Conservation (phyloP, 2,888 invertebrate genomes). For the Trachelus tabidus region DNA sequence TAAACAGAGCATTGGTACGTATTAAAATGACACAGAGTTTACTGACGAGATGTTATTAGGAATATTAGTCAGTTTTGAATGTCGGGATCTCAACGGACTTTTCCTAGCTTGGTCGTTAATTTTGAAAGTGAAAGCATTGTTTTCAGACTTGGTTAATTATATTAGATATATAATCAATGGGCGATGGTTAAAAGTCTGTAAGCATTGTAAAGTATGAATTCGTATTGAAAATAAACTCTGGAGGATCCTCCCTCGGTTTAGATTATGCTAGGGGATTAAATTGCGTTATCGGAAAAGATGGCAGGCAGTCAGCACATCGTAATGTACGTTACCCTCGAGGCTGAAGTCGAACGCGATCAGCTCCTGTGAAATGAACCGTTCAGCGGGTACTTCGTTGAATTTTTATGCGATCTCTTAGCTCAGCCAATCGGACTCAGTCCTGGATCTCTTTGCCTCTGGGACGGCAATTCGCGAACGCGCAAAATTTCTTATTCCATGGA, state of each 20-base stretch:
- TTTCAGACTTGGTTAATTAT: not conserved
- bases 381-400: slow-evolving; percentile 28
- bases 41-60: not conserved
- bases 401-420: slow-evolving; percentile 26
- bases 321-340: slow-evolving; percentile 33
- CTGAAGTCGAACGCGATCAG: slow-evolving; percentile 30
- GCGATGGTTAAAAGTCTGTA: not conserved
- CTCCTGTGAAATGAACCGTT: slow-evolving; percentile 32
- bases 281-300: slow-evolving; percentile 29
- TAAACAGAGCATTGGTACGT: not conserved
- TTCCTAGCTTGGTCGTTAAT: not conserved
- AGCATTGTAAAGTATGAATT: not conserved
- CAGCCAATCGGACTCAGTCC: slow-evolving; percentile 24
- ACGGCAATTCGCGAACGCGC: not conserved
- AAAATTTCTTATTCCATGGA: not conserved
- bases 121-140: not conserved
- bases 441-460: slow-evolving; percentile 12
- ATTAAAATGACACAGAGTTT: not conserved
- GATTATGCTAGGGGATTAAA: slow-evolving; percentile 21
- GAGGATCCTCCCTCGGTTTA: not conserved
- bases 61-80: not conserved
- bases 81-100: not conserved
- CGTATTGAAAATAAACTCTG: not conserved
- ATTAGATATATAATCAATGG: not conserved
- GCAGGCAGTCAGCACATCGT: slow-evolving; percentile 27